These are phyloP conservation scores for Flexamia atlantica DNA, from an alignment of 2,888 invertebrate genomes.

Conservation along the genomic window DNA sequence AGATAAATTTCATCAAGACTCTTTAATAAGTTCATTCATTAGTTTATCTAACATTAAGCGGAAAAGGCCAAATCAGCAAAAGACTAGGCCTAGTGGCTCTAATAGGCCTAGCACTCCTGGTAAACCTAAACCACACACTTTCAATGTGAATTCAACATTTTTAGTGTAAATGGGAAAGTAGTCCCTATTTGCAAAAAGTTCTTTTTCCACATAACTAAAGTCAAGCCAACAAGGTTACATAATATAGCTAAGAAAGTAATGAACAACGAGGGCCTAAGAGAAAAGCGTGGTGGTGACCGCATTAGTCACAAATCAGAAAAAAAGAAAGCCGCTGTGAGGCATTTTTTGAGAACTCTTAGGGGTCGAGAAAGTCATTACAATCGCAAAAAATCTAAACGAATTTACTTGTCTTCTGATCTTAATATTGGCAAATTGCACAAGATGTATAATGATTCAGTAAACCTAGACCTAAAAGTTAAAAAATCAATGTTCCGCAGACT, in stretches of 20 bases:
- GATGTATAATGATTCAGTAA: not conserved
- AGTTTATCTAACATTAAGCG: not conserved
- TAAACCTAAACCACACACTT: not conserved
- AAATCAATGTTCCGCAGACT: too few species aligned
- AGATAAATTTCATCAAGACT: conserved; percentile 9
- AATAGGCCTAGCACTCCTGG: too few species aligned
- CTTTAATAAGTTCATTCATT: not conserved
- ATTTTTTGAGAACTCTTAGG: not conserved
- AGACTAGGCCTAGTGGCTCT: too few species aligned
- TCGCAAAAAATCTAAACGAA: not conserved
- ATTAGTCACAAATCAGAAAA: too few species aligned
- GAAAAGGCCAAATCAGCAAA: not conserved
- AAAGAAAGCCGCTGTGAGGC: not conserved
- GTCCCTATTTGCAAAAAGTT: not conserved
- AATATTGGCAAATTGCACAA: conserved; percentile 15
- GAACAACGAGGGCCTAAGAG: not conserved
- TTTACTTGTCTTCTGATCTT: conserved; percentile 16
- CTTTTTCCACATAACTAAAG: not conserved
- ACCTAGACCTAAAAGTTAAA: not conserved
- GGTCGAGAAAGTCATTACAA: not conserved
- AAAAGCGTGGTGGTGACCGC: too few species aligned
- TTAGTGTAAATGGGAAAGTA: conserved; percentile 4
- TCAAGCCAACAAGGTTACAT: conserved; percentile 14
- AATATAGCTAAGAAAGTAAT: conserved; percentile 11
- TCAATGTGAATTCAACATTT: conserved; percentile 22